These are phyloP conservation scores for Castor canadensis DNA, from an alignment of 2,113 vertebrate genomes.

Conservation along the genomic window DNA sequence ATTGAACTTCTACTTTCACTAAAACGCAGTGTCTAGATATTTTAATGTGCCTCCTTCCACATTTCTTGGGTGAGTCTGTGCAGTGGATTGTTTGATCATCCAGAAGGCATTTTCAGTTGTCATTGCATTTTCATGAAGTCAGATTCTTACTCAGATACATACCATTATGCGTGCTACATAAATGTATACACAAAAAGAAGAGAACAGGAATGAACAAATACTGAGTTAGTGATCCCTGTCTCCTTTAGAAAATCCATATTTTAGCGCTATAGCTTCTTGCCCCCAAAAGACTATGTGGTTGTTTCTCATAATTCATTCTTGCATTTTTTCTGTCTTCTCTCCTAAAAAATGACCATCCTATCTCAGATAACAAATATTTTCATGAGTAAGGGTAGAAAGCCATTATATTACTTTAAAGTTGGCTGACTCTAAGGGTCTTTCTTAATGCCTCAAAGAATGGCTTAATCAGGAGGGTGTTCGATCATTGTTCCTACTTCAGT, in stretches of 20 bases:
- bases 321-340: neutral
- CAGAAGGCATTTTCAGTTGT: neutral
- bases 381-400: neutral
- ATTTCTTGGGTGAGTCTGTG: neutral
- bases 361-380: conserved; percentile 30
- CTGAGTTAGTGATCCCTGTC: neutral
- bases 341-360: neutral
- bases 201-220: neutral
- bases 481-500: neutral
- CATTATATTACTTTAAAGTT: neutral
- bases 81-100: neutral
- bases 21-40: neutral
- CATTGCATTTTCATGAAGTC: neutral
- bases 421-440: neutral
- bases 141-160: neutral
- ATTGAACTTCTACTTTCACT: neutral
- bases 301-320: conserved; percentile 19
- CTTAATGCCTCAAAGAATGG: neutral
- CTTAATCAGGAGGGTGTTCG: neutral
- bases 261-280: neutral
- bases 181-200: neutral
- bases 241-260: neutral
- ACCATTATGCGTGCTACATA: neutral
- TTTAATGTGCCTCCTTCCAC: neutral
- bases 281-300: neutral